Base-by-base conservation (phyloP, 2,797 vertebrate genomes). In the Amblyraja radiata region DNA sequence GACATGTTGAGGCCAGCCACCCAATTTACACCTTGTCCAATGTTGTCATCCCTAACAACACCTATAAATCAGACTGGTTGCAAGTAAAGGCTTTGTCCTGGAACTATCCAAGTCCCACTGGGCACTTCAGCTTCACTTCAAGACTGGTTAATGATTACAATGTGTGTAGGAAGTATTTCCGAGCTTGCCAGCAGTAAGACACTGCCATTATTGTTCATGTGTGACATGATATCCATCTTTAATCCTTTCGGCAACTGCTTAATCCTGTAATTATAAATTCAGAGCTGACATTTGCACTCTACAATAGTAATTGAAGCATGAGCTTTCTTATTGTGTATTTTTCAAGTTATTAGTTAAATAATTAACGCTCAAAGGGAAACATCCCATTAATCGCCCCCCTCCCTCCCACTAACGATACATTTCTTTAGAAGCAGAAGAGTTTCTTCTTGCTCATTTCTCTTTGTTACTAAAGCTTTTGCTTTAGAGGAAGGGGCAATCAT, bases 211-310 rank as follows among this genome's bases (percentile, higher is more conserved):
- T 78, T 78, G n/a, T 78, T 77, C 28, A 77, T 36, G 28, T 13
- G n/a, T 78, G 76, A 78, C 32, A n/a, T 78, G 28, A 78, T 14
- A 13, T 32, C 28, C 28, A 78, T 78, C n/a, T 32, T 13, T 32
- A 78, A 32, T 13, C 1, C 32, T 78, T 78, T n/a, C 76, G 14
- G 11, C 32, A 78, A 78, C 76, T n/a, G 11, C n/a, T 32, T 77
- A 77, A 77, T 78, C 76, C n/a, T 78, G 28, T 78, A 78, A 78
- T 78, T 78, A 78, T 78, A 36, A 13, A 77, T 78, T 78, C n/a
- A 78, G 6, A 78, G 28, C 18, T 78, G 10, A 36, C 10, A n/a
- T 78, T 32, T n/a, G 28, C 76, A 36, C 32, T 78, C n/a, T 78
- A 78, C 76, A n/a, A 3, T 2, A 77, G 76, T 78, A 32, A 78